Evolutionary conservation across 2,797 vertebrate genomes (phyloP).

Genomic region (Neopelma chrysocephalum): DNA sequence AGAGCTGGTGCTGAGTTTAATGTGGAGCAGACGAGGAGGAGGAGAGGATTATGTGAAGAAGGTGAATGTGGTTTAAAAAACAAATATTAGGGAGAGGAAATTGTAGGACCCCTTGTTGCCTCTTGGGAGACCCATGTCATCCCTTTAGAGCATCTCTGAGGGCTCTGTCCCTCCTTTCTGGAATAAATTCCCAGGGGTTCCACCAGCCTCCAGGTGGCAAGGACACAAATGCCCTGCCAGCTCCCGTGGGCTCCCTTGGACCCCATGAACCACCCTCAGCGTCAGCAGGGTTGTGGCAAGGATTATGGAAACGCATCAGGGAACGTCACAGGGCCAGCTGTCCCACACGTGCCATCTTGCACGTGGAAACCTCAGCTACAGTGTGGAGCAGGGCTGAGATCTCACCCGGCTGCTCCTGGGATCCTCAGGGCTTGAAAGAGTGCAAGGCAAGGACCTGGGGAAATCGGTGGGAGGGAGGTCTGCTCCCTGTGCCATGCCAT

Average conservation of each 20-base stretch:
- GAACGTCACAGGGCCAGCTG: background rate
- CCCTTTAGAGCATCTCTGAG: background rate
- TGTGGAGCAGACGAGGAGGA: background rate
- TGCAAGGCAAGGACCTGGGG: background rate
- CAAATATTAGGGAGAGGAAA: background rate
- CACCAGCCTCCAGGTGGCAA: background rate
- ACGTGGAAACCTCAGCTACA: background rate
- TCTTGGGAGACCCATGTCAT: background rate
- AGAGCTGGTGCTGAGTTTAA: background rate
- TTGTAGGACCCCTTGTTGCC: background rate
- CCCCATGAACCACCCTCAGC: background rate
- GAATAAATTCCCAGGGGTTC: background rate
- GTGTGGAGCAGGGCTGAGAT: accelerated
- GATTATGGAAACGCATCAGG: background rate
- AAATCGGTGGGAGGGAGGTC: background rate
- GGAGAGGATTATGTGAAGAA: background rate
- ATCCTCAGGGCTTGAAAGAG: background rate
- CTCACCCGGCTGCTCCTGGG: background rate
- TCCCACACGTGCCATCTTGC: accelerated
- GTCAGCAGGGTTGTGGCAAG: background rate
- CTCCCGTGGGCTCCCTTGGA: background rate
- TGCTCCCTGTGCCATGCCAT: accelerated
- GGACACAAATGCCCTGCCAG: background rate
- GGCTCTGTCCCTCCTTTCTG: background rate
- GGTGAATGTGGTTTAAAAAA: background rate